Evolutionary conservation across 1,140 invertebrate species (phyloP).

Genomic region (Drosophila nigromelanica): DNA sequence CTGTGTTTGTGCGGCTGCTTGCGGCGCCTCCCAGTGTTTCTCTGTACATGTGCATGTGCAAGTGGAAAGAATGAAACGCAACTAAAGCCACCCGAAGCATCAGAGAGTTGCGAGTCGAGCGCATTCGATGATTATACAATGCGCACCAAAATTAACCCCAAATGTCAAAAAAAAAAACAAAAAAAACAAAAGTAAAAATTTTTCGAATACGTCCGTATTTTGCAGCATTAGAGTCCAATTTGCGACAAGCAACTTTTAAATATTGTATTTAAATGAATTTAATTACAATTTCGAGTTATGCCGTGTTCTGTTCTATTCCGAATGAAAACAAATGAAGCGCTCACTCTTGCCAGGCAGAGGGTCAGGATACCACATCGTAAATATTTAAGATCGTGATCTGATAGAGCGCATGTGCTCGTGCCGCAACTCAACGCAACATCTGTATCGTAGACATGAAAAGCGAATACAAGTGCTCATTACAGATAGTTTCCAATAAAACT

Average conservation of each 20-base stretch:
- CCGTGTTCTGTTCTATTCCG: slow-evolving; percentile 12
- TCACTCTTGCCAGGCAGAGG: slow-evolving; percentile 1
- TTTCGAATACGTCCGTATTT: background rate
- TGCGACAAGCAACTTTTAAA: background rate
- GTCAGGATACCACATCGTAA: slow-evolving; percentile 1
- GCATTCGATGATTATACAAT: slow-evolving; percentile 68
- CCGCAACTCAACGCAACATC: slow-evolving; percentile 50
- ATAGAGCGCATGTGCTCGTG: slow-evolving; percentile 65
- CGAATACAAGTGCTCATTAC: slow-evolving; percentile 62
- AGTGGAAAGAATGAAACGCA: slow-evolving; percentile 47
- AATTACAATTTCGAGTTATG: background rate
- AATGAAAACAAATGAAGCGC: slow-evolving; percentile 38
- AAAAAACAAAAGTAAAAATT: slow-evolving; percentile 8
- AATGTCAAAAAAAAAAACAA: background rate
- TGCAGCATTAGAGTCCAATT: background rate
- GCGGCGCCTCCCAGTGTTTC: slow-evolving; percentile 58
- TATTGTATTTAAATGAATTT: slow-evolving; percentile 37
- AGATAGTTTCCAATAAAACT: slow-evolving; percentile 68
- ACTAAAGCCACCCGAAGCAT: slow-evolving; percentile 43
- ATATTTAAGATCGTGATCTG: slow-evolving; percentile 37
- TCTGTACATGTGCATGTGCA: slow-evolving; percentile 28
- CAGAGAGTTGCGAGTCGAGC: slow-evolving; percentile 9
- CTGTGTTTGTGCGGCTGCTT: slow-evolving; percentile 19
- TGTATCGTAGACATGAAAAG: slow-evolving; percentile 26
- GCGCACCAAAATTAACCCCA: slow-evolving; percentile 71